Evolutionary conservation across 2,888 invertebrate genomes (phyloP).

Genomic region (Apamea crenata): DNA sequence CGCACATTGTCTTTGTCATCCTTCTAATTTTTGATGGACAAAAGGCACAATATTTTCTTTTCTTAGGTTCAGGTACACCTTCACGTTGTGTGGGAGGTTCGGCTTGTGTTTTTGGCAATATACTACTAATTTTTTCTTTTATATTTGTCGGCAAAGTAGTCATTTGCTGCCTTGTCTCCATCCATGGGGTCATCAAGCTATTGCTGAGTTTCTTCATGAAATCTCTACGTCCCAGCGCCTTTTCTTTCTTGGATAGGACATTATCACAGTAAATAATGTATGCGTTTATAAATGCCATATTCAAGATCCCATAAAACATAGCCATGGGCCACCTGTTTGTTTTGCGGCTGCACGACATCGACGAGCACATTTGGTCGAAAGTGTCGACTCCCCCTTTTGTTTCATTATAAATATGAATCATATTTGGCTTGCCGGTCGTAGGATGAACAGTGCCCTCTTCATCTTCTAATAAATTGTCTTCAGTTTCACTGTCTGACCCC

Average conservation of each 20-base stretch:
- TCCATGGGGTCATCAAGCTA: conserved; percentile 20
- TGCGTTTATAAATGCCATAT: conserved; percentile 56
- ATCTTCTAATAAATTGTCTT: too few species aligned
- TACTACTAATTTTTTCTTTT: background rate
- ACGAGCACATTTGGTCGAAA: conserved; percentile 63
- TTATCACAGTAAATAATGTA: background rate
- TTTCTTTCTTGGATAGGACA: background rate
- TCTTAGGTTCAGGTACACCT: background rate
- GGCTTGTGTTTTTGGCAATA: conserved; percentile 1
- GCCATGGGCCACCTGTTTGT: conserved; percentile 63
- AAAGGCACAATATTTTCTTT: background rate
- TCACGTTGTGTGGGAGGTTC: conserved; percentile 2
- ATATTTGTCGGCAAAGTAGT: too few species aligned
- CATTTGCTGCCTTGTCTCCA: conserved; percentile 24
- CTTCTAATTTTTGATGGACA: conserved; percentile 7
- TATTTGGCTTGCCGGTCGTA: conserved; percentile 38
- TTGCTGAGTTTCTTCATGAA: conserved; percentile 9
- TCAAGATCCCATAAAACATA: conserved; percentile 60
- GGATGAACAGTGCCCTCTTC: background rate
- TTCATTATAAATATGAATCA: conserved; percentile 63
- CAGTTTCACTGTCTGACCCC: too few species aligned
- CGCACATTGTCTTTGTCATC: conserved; percentile 7
- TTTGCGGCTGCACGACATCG: conserved; percentile 58
- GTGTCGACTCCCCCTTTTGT: conserved; percentile 66
- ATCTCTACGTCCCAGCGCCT: background rate